Percentiles rank a stretch among this genome's conserved stretches.
Evolutionary conservation across 1,140 invertebrate genomes (phyloP).

Genomic region (Triops cancriformis): DNA sequence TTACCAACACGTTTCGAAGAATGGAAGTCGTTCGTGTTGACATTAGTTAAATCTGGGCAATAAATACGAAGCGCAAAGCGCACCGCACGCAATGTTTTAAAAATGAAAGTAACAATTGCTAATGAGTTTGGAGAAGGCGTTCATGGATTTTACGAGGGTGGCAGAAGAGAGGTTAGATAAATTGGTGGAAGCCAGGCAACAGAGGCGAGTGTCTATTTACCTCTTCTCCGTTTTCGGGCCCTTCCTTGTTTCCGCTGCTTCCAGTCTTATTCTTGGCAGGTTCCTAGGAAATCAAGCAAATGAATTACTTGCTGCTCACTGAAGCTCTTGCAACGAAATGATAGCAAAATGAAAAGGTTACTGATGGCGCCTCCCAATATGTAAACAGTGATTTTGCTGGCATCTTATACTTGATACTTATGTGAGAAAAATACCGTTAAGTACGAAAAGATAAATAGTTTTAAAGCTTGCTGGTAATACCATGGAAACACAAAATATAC

Average conservation of each 20-base stretch:
- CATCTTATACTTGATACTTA: too few relatives aligned
- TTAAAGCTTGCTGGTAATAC: too few relatives aligned
- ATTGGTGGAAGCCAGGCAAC: neutral
- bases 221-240: slow-evolving; percentile 3
- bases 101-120: neutral
- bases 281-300: neutral
- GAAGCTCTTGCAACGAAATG: neutral
- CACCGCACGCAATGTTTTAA: too few relatives aligned
- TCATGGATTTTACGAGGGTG: neutral
- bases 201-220: neutral
- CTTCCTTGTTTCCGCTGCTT: neutral
- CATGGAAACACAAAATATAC: too few relatives aligned
- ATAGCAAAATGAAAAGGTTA: neutral
- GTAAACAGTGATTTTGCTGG: too few relatives aligned
- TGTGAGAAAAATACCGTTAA: too few relatives aligned
- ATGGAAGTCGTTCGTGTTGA: too few relatives aligned
- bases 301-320: neutral
- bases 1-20: too few relatives aligned
- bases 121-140: neutral
- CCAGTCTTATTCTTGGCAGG: slow-evolving; percentile 9
- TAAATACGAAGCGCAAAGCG: too few relatives aligned
- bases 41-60: too few relatives aligned
- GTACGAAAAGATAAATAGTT: too few relatives aligned
- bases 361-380: neutral
- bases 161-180: neutral